Evolutionary conservation across 2,113 vertebrate genomes (phyloP).

Genomic region (Sterrhoptilus dennistouni): DNA sequence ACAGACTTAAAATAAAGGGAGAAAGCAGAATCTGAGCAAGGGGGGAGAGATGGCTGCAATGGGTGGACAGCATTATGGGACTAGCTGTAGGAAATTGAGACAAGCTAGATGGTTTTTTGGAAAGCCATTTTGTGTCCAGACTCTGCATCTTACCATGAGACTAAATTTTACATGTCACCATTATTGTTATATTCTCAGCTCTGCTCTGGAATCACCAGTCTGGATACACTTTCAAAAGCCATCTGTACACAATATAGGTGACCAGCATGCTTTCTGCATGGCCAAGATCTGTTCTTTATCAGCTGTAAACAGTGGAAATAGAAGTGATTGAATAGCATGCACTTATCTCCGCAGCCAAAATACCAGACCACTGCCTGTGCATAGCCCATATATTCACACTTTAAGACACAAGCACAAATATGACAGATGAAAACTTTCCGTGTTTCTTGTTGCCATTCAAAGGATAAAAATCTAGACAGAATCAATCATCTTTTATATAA

Average conservation of each 20-base stretch:
- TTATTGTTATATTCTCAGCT: not conserved
- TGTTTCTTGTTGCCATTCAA: not conserved
- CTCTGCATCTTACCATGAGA: not conserved
- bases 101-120: not conserved
- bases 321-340: not conserved
- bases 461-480: conserved; percentile 35
- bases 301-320: not conserved
- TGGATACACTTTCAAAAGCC: not conserved
- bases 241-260: not conserved
- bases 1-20: not conserved
- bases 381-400: not conserved
- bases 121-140: not conserved
- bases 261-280: not conserved
- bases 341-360: not conserved
- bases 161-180: not conserved
- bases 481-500: conserved; percentile 35
- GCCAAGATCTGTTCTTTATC: not conserved
- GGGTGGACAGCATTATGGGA: not conserved
- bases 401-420: not conserved
- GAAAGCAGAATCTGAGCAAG: not conserved
- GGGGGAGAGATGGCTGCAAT: too few relatives aligned
- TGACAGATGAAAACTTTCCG: not conserved
- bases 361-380: not conserved
- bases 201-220: not conserved
- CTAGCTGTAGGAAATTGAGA: not conserved